phyloP scores from a whole-genome alignment of 2,113 vertebrate genomes.

The Nymphicus hollandicus region DNA sequence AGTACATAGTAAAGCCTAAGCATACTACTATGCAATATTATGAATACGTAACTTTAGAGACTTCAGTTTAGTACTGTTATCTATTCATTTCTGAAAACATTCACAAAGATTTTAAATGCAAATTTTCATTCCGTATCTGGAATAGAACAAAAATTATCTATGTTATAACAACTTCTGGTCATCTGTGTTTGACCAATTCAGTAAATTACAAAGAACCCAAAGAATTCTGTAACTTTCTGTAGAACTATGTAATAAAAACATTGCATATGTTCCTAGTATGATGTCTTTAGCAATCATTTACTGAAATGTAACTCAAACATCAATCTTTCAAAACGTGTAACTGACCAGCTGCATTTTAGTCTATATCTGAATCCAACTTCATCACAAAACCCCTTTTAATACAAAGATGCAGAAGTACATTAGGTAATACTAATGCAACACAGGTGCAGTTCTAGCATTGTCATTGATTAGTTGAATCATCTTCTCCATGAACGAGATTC shows the following conservation, averaged over 20 bases:
- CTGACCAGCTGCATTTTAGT: slow-evolving; percentile 74
- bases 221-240: slow-evolving; percentile 78
- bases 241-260: slow-evolving; percentile 85
- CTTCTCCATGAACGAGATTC: slow-evolving; percentile 96
- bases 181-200: slow-evolving; percentile 76
- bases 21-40: slow-evolving; percentile 86
- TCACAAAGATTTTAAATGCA: slow-evolving; percentile 84
- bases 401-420: slow-evolving; percentile 83
- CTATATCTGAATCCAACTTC: slow-evolving; percentile 77
- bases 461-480: slow-evolving; percentile 81
- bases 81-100: slow-evolving; percentile 83
- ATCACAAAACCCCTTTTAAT: slow-evolving; percentile 78
- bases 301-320: slow-evolving; percentile 84
- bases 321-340: slow-evolving; percentile 78
- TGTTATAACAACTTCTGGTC: slow-evolving; percentile 82
- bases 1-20: slow-evolving; percentile 90
- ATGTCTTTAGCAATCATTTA: slow-evolving; percentile 84
- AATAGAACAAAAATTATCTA: slow-evolving; percentile 81
- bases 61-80: slow-evolving; percentile 80
- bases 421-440: slow-evolving; percentile 83
- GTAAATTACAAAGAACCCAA: slow-evolving; percentile 83
- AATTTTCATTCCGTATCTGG: slow-evolving; percentile 79
- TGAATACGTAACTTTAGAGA: slow-evolving; percentile 82
- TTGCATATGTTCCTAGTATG: slow-evolving; percentile 82
- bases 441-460: slow-evolving; percentile 74